A percentile compares a stretch with the other conserved stretches of the same genome.
Evolutionary conservation across 2,888 invertebrate genomes (phyloP).

Genomic region (Temnothorax unifasciatus): DNA sequence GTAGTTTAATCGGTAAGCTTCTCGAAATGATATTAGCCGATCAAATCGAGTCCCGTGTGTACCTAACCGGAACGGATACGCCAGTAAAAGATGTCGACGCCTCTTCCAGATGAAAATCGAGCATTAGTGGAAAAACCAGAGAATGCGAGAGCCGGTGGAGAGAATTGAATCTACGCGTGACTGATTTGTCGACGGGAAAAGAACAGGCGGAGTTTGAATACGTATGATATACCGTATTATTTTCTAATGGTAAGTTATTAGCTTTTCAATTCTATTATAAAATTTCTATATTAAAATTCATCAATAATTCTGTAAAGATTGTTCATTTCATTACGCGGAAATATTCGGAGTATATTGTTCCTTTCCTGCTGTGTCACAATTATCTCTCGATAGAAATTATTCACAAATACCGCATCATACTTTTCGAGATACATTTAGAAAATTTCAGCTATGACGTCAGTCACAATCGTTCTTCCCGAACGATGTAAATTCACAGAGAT

Average conservation of each 20-base stretch:
- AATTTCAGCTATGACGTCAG: background rate
- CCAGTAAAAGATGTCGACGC: constrained; percentile 68
- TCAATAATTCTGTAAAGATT: background rate
- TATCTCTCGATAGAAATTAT: background rate
- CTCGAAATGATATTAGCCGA: constrained; percentile 72
- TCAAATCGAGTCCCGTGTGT: constrained; percentile 71
- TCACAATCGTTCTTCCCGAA: background rate
- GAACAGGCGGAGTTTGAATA: background rate
- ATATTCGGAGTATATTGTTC: background rate
- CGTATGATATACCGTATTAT: background rate
- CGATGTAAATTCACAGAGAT: constrained; percentile 15
- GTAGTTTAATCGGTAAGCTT: constrained; percentile 63
- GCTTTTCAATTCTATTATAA: background rate
- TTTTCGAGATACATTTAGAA: background rate
- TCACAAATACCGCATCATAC: background rate
- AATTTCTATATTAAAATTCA: background rate
- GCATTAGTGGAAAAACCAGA: constrained; percentile 47
- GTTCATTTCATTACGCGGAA: background rate
- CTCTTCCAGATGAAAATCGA: constrained; percentile 59
- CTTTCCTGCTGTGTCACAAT: background rate
- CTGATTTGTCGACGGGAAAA: constrained; percentile 27
- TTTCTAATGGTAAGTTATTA: background rate
- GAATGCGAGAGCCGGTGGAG: constrained; percentile 5
- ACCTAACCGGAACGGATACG: constrained; percentile 73
- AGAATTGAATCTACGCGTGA: constrained; percentile 9